Conservation (phyloP, 2,888 invertebrate genomes). For the Gasteruption jaculator region DNA sequence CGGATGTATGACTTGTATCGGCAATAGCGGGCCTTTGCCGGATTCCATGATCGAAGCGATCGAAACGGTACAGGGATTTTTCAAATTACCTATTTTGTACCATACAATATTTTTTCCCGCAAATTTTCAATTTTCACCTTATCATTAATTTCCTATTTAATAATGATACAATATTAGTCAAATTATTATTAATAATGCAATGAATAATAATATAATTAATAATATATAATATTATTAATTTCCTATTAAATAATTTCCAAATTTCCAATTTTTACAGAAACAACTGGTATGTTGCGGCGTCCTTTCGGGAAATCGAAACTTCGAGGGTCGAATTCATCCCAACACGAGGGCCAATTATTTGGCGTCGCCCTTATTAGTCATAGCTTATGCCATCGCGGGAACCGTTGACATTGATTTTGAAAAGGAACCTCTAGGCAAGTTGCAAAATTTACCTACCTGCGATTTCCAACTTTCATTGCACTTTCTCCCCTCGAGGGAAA, state of each 20-base stretch:
- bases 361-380: constrained; percentile 94
- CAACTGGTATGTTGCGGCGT: constrained; percentile 94
- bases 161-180: background rate
- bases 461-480: too few species aligned
- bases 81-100: too few species aligned
- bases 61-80: constrained; percentile 41
- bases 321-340: constrained; percentile 97
- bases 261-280: constrained; percentile 58
- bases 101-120: background rate
- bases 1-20: constrained; percentile 99
- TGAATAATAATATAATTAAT: background rate
- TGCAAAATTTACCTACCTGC: constrained; percentile 8
- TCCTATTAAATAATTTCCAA: background rate
- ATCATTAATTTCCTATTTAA: background rate
- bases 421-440: constrained; percentile 73
- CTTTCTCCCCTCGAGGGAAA: too few species aligned
- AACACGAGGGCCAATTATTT: constrained; percentile 95
- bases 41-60: constrained; percentile 56
- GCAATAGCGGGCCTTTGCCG: constrained; percentile 93
- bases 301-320: constrained; percentile 95
- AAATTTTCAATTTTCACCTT: background rate
- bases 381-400: constrained; percentile 96
- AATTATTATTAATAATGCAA: background rate
- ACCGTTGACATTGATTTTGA: constrained; percentile 94
- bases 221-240: background rate